A percentile compares a stretch with the other conserved stretches of the same genome.
phyloP scores from a whole-genome alignment of 2,888 invertebrate species.

The Boloria euphrosyne region DNA sequence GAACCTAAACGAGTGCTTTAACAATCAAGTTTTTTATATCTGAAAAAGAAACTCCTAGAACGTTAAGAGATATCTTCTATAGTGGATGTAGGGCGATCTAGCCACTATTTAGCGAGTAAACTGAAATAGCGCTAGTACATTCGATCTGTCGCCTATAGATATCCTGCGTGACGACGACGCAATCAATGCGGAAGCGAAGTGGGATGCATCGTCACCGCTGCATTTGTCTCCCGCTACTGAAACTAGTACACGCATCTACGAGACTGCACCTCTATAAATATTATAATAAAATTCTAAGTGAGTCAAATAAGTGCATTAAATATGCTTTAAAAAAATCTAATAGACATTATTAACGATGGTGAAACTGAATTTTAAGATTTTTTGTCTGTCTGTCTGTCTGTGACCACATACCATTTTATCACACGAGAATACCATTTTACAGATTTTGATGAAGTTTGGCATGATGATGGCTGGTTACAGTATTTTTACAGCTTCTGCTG shows the following conservation, averaged over 20 bases:
- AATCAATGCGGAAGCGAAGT: slow-evolving; percentile 79
- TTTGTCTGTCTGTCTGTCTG: too few relatives aligned
- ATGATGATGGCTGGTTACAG: too few relatives aligned
- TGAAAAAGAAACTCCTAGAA: slow-evolving; percentile 2
- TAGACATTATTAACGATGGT: background rate
- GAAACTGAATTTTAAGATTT: too few relatives aligned
- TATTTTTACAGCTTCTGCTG: too few relatives aligned
- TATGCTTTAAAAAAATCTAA: background rate
- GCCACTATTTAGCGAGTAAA: slow-evolving; percentile 30
- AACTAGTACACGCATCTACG: slow-evolving; percentile 26
- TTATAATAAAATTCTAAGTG: too few relatives aligned
- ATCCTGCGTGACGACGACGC: slow-evolving; percentile 68
- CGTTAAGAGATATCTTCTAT: background rate
- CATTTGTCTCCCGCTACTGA: slow-evolving; percentile 44
- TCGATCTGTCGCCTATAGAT: slow-evolving; percentile 56
- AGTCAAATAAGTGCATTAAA: too few relatives aligned
- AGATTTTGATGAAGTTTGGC: too few relatives aligned
- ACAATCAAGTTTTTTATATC: background rate
- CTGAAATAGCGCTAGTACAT: slow-evolving; percentile 41
- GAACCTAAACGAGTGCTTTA: background rate
- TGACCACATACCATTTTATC: too few relatives aligned
- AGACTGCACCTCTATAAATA: slow-evolving; percentile 8
- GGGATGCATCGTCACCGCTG: slow-evolving; percentile 69
- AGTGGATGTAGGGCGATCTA: slow-evolving; percentile 28
- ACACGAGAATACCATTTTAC: too few relatives aligned